Evolutionary conservation across 2,888 invertebrate genomes (phyloP).

Genomic region (Trilocha varians): DNA sequence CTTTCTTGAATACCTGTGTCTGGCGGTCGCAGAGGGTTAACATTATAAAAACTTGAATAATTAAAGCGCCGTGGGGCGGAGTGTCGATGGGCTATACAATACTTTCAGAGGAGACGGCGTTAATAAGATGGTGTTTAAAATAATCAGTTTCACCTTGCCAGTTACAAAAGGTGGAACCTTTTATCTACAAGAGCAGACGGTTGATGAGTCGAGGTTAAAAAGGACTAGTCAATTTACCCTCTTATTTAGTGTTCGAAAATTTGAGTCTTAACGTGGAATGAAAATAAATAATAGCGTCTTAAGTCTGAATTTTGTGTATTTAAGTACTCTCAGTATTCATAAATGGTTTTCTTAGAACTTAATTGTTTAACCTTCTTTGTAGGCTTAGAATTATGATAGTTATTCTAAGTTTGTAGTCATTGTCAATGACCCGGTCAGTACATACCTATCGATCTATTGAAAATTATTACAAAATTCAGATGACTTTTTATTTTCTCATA

Average conservation of each 20-base stretch:
- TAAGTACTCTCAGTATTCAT: no score
- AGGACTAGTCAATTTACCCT: conserved; percentile 28
- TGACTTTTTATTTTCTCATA: no score
- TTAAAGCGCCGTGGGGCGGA: conserved; percentile 8
- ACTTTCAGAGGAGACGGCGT: conserved; percentile 8
- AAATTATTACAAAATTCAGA: no score
- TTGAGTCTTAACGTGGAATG: no score
- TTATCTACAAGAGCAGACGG: conserved; percentile 25
- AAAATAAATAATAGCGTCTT: no score
- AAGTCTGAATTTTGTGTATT: no score
- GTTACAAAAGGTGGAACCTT: conserved; percentile 20
- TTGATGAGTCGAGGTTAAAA: conserved; percentile 18
- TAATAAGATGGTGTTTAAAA: conserved; percentile 31
- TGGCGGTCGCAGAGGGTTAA: conserved; percentile 16
- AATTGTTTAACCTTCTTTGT: no score
- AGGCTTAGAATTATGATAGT: no score
- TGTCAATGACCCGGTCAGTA: no score
- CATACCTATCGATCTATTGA: no score
- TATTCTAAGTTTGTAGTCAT: no score
- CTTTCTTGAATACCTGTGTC: conserved; percentile 9
- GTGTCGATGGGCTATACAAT: conserved; percentile 16
- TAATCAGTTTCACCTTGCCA: conserved; percentile 27
- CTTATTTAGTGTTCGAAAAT: conserved; percentile 9
- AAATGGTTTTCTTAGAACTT: no score
- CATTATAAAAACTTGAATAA: conserved; percentile 11